Base-by-base conservation (phyloP, 2,888 invertebrate species). In the Habroteleia sp. region DNA sequence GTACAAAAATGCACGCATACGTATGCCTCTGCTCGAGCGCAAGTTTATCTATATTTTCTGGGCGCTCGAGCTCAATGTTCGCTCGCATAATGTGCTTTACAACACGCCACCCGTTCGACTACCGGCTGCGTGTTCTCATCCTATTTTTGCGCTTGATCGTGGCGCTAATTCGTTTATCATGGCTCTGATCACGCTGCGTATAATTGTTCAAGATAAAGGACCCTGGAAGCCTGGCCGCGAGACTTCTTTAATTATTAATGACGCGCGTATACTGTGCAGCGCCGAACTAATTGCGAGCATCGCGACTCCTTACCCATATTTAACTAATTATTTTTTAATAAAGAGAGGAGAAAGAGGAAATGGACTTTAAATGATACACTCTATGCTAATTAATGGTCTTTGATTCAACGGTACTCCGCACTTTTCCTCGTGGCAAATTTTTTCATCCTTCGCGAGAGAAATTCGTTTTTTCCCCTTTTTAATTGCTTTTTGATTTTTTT, bases 121-220 rank as follows among this genome's bases (percentile, higher is more conserved):
- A 71, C 69, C 60, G 44, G 20, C 37, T 58, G 69, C 74, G 66
- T 72, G 81, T 85, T 85, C 85, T 82, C 85, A 85, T 85, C 84
- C 84, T 84, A 85, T 85, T 85, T 85, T 85, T 80, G 83, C 81
- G 82, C 80, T 84, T 83, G 82, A 84, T 84, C 83, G 82, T 82
- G 78, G 80, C 81, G 83, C 80, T 83, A 84, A 85, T 85, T 84
- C 84, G 77, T 76, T 74, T 77, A 76, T 77, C 82, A 56, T 52
- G 79, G 54, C 74, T 58, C 48, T 35, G 73, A 76, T 73, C 74
- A 54, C 52, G 44, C 62, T 74, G 74, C 77, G 78, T 77, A 79
- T 79, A 80, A 79, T 83, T 83, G 80, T 80, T 74, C 81, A 58
- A 83, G 81, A 83, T 82, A 82, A 81, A 76, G 72, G 72, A 72